Conservation (phyloP, 2,797 vertebrate species). For the Spondyliosoma cantharus region DNA sequence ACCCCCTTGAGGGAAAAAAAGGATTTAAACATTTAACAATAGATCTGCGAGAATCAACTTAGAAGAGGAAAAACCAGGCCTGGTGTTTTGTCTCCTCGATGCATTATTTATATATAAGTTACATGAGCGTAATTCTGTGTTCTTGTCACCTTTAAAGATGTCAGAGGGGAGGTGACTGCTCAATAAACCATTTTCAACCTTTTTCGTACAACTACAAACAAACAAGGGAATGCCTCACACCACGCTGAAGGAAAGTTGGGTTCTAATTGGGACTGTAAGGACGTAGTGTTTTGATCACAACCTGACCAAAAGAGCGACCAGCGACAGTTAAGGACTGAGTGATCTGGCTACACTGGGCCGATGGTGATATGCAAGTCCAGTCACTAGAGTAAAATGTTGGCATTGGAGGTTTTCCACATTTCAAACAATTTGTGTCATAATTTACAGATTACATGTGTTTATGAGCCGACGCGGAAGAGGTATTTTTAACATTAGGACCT, state of each 20-base stretch:
- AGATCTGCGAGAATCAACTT: slow-evolving; percentile 38
- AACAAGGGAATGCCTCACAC: neutral
- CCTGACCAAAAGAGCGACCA: neutral
- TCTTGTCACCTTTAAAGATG: slow-evolving; percentile 13
- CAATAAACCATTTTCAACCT: neutral
- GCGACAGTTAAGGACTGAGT: neutral
- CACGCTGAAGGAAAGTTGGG: neutral
- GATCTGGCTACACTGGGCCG: neutral
- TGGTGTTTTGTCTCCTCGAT: slow-evolving; percentile 22
- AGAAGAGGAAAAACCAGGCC: slow-evolving; percentile 7
- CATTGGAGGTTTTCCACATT: too few species aligned
- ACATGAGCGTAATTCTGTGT: slow-evolving; percentile 22
- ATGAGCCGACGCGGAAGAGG: too few species aligned
- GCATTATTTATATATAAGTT: slow-evolving; percentile 47
- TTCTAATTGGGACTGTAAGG: neutral
- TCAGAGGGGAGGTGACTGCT: neutral
- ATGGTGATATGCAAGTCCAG: neutral
- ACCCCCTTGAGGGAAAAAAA: neutral
- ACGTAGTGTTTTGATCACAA: too few species aligned
- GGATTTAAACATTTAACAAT: slow-evolving; percentile 61
- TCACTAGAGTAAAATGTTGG: too few species aligned
- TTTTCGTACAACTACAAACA: neutral
- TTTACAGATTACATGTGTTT: too few species aligned
- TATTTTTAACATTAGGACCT: too few species aligned
- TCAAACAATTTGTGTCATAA: too few species aligned